Evolutionary conservation across 2,113 vertebrate species (phyloP), one percentile per base, ranked within the genome.

Genomic region (Crocuta crocuta): DNA sequence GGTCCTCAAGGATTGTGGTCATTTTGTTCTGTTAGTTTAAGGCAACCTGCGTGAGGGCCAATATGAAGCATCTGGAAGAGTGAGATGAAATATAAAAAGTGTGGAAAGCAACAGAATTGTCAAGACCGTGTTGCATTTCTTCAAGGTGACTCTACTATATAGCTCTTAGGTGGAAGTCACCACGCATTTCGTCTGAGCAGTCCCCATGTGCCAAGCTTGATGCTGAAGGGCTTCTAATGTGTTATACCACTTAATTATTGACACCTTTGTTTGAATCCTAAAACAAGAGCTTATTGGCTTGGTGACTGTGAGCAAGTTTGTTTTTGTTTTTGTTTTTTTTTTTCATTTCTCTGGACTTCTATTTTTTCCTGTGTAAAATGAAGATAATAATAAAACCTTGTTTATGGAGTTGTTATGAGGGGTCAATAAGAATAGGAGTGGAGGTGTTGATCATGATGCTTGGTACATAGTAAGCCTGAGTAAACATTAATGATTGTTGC

Each of bases 151-250:
- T 26, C 28, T 23, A 21, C 26, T 33, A 0, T 12, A 15, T n/a
- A 31, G 39, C 23, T 35, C 0, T 68, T 9, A 3, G 0, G 0
- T 8, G 10, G 63, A 84, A 35, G 66, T 50, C 48, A 50, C 66
- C 10, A 0, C 2, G 26, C 0, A 7, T 55, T 33, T 9, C 10
- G 0, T 48, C 4, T 0, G 43, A 58, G 10, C 1, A 11, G 31
- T 26, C 7, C 12, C 55, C 13, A 7, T 12, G 26, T 3, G 21
- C n/a, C 35, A 10, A 68, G 45, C 10, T 19, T 0, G 3, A 15
- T 45, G 63, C 17, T 16, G 16, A 76, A 26, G 19, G 33, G 10
- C 13, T 6, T 7, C 63, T 74, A 15, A 0, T 6, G n/a, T 33
- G 12, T 65, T n/a, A 63, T 19, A 10, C 26, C 48, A 7, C n/a